These are phyloP conservation scores for Haemorhous mexicanus DNA, from an alignment of 2,113 vertebrate species.

Conservation along the genomic window DNA sequence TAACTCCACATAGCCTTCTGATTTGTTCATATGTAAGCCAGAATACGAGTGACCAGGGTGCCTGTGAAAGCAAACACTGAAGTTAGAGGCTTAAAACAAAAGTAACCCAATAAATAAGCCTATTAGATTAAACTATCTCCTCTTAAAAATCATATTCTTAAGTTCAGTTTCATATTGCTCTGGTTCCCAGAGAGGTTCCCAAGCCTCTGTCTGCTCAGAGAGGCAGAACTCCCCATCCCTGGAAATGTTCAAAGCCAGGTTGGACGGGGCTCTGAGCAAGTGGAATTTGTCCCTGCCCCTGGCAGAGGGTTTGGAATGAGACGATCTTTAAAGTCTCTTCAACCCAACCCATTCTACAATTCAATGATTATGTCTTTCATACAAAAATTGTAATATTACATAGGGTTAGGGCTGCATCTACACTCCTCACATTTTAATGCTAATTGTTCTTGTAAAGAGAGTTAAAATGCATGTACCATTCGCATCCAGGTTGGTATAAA, in stretches of 20 bases:
- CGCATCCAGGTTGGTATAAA: constrained; percentile 85
- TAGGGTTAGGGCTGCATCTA: background rate
- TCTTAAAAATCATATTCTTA: background rate
- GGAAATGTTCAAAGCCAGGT: background rate
- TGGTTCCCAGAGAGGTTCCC: background rate
- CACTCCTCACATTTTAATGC: background rate
- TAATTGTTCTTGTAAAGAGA: background rate
- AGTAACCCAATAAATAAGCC: background rate
- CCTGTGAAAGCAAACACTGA: constrained; percentile 74
- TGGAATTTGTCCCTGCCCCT: background rate
- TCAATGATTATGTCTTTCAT: background rate
- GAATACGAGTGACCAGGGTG: constrained; percentile 87
- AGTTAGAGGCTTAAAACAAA: constrained; percentile 49
- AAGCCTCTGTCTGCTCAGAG: background rate
- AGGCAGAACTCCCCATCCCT: background rate
- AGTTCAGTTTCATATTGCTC: background rate
- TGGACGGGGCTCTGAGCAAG: background rate
- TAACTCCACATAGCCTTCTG: constrained; percentile 76
- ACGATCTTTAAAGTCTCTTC: background rate
- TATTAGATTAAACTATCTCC: background rate
- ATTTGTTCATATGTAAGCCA: constrained; percentile 88
- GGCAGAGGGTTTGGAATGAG: background rate
- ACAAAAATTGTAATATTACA: background rate
- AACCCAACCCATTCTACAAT: background rate
- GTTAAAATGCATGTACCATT: constrained; percentile 73